Evolutionary conservation across 2,797 vertebrate species (phyloP), one percentile per base, ranked within the genome.

Genomic region (Anguilla megastoma): DNA sequence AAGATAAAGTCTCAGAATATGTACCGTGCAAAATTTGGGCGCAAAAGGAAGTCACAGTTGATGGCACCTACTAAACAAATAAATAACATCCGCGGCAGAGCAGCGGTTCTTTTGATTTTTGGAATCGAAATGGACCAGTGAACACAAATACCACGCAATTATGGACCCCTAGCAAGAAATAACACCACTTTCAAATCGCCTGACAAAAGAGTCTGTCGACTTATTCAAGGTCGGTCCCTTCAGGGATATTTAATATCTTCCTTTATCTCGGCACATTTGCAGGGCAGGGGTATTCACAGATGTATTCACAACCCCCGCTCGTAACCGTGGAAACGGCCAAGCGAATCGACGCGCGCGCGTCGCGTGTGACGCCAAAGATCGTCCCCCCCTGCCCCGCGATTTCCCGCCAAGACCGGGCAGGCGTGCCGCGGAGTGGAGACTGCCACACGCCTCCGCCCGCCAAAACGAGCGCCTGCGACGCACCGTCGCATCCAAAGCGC

Each of bases 181-280:
- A 82, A n/a, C 24, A 50, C 7, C 33, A n/a, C 45, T 82, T 50
- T 82, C 41, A 48, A 48, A n/a, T 50, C 21, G 21, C 45, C 79
- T 21, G 7, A 82, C 79, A 48, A 82, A 82, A 82, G 79, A 50
- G 50, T 50, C 8, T 50, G 79, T 50, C 18, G 18, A 48, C 45
- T 50, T 24, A 48, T 50, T 82, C 79, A 82, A 82, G 79, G 79
- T 82, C 45, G 45, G 45, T 24, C 76, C 76, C 76, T 45, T 80
- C 33, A 41, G 79, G 45, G 4, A 48, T 82, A 50, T 82, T 82
- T 48, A 82, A 82, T 82, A 48, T 24, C 76, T 45, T 1, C 76
- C 36, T 80, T 45, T 33, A 45, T 41, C 41, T 48, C 45, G 36
- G 4, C 45, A n/a, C 27, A 48, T 82, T 24, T 82, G 21, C 79